These are phyloP conservation scores for Anthophora plumipes DNA, from an alignment of 2,888 invertebrate species.

Conservation along the genomic window DNA sequence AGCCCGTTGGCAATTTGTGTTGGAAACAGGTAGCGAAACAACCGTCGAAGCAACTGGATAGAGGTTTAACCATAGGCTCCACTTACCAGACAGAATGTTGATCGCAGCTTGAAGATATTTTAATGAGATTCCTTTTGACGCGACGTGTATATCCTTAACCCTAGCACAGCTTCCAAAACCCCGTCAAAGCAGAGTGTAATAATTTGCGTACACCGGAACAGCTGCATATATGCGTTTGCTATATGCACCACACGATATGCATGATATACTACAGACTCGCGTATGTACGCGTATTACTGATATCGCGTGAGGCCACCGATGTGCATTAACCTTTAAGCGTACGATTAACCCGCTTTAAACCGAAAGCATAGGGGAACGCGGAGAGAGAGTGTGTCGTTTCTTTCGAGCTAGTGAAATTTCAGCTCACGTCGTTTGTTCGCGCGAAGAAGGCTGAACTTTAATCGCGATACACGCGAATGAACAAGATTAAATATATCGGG, in stretches of 20 bases:
- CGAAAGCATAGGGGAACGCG: not conserved
- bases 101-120: conserved; percentile 20
- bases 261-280: conserved; percentile 15
- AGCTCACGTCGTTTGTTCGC: conserved; percentile 11
- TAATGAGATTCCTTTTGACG: conserved; percentile 43
- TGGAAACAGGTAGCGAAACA: not conserved
- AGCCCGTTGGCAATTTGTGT: too few species aligned
- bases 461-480: not conserved
- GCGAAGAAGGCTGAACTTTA: not conserved
- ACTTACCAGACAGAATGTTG: not conserved
- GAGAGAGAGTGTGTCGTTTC: not conserved
- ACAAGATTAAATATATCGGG: not conserved
- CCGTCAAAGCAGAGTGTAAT: conserved; percentile 59
- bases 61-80: not conserved
- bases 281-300: conserved; percentile 32
- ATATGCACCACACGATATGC: conserved; percentile 29
- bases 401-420: not conserved
- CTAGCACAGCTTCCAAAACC: not conserved
- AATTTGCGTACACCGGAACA: conserved; percentile 57
- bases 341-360: conserved; percentile 49
- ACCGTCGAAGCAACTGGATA: not conserved
- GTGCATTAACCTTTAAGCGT: conserved; percentile 40
- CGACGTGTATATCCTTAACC: conserved; percentile 36
- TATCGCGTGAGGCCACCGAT: conserved; percentile 24
- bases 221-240: conserved; percentile 41